phyloP scores from a whole-genome alignment of 2,113 vertebrate genomes.

The Oplegnathus fasciatus region DNA sequence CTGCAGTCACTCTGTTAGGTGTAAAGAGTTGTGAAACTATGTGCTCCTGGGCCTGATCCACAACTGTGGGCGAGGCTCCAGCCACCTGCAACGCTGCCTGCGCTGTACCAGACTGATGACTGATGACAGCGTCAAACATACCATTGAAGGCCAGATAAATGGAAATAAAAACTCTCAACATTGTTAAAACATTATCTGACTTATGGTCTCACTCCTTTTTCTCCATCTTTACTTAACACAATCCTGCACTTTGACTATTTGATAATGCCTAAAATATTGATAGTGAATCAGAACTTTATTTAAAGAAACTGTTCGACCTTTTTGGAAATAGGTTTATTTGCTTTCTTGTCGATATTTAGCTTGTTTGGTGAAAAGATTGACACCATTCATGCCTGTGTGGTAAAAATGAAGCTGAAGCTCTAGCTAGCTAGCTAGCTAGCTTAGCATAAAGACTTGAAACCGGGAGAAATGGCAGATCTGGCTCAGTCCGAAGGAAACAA shows the following conservation, averaged over 20 bases:
- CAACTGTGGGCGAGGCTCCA: slow-evolving; percentile 34
- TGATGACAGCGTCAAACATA: slow-evolving; percentile 42
- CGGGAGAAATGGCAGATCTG: not conserved
- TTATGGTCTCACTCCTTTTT: slow-evolving; percentile 41
- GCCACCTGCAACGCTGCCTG: slow-evolving; percentile 46
- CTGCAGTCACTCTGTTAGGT: slow-evolving; percentile 38
- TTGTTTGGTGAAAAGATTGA: not conserved
- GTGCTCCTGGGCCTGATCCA: slow-evolving; percentile 37
- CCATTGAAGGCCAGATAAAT: slow-evolving; percentile 65
- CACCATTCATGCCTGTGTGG: not conserved
- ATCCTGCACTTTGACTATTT: not conserved
- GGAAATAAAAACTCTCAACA: slow-evolving; percentile 75
- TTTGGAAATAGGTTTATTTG: not conserved
- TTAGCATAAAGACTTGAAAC: not conserved
- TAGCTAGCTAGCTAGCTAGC: not conserved
- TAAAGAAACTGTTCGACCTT: not conserved
- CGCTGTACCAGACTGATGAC: slow-evolving; percentile 52
- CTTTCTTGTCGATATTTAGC: not conserved
- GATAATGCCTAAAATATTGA: not conserved
- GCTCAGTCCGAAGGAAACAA: not conserved
- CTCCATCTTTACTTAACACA: not conserved
- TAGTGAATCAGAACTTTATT: not conserved
- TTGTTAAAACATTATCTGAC: slow-evolving; percentile 54
- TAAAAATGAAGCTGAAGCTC: not conserved
- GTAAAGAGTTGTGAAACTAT: slow-evolving; percentile 54